A percentile compares a stretch with the other conserved stretches of the same genome.
These are phyloP conservation scores for Epinephelus moara DNA, from an alignment of 2,113 vertebrate genomes.

Conservation along the genomic window DNA sequence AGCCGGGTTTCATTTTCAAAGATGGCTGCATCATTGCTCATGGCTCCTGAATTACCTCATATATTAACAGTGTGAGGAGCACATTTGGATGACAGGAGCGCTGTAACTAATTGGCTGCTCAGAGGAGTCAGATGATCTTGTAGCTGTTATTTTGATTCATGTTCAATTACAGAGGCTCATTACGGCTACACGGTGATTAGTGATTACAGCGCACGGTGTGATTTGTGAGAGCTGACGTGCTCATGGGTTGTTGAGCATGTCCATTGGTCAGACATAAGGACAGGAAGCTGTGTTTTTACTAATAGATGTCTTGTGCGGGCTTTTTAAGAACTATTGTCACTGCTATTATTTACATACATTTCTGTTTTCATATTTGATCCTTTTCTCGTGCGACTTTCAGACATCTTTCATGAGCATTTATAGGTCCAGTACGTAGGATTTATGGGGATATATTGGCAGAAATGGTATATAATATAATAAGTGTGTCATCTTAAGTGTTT, in stretches of 20 bases:
- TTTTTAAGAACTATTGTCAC: neutral
- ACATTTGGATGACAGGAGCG: constrained; percentile 35
- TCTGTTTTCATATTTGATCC: no score
- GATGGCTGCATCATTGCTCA: constrained; percentile 40
- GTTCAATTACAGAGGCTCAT: constrained; percentile 58
- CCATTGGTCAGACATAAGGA: neutral
- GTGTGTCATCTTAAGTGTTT: no score
- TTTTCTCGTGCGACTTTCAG: no score
- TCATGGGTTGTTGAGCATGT: neutral
- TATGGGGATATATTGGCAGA: no score
- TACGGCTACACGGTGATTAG: constrained; percentile 46
- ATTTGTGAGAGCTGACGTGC: constrained; percentile 29
- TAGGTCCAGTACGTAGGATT: no score
- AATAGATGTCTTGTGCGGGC: neutral
- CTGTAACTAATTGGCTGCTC: constrained; percentile 60
- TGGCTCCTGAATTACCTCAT: constrained; percentile 28
- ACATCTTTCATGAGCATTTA: no score
- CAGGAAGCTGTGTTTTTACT: neutral
- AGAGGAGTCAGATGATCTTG: constrained; percentile 38
- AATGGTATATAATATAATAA: no score
- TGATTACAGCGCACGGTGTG: constrained; percentile 15
- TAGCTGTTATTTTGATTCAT: constrained; percentile 51
- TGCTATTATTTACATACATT: neutral
- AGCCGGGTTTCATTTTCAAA: constrained; percentile 55
- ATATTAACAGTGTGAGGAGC: constrained; percentile 17